phyloP scores from a whole-genome alignment of 2,888 invertebrate genomes.

The Litoditis marina region DNA sequence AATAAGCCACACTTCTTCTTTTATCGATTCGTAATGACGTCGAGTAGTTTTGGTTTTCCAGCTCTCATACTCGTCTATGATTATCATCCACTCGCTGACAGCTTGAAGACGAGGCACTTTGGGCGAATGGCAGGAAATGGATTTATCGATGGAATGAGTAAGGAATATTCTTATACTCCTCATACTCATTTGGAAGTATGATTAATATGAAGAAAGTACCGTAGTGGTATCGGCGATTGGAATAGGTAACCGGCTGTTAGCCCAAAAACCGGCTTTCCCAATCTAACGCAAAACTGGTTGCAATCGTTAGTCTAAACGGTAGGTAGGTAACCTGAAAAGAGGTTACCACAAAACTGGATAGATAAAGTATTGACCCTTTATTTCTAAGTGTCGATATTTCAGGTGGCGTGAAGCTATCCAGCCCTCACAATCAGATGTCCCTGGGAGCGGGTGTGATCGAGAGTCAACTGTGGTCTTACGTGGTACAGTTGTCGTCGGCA shows the following conservation, averaged over 20 bases:
- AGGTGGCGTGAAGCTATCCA: conserved; percentile 21
- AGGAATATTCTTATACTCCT: no score
- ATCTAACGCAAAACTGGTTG: no score
- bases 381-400: not conserved
- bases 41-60: conserved; percentile 62
- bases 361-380: not conserved
- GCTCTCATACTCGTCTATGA: conserved; percentile 94
- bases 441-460: conserved; percentile 72
- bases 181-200: no score
- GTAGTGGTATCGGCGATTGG: no score
- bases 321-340: no score
- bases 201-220: no score
- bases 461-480: conserved; percentile 86
- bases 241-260: no score
- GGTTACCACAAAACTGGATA: no score
- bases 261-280: no score
- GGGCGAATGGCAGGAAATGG: conserved; percentile 35
- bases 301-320: no score
- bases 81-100: conserved; percentile 86
- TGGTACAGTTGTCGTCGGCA: conserved; percentile 90
- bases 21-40: no score
- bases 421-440: conserved; percentile 8
- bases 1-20: no score
- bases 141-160: conserved; percentile 22
- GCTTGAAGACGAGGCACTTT: conserved; percentile 82